Evolutionary conservation across 2,888 invertebrate genomes (phyloP).

Genomic region (Resseliella maxima): DNA sequence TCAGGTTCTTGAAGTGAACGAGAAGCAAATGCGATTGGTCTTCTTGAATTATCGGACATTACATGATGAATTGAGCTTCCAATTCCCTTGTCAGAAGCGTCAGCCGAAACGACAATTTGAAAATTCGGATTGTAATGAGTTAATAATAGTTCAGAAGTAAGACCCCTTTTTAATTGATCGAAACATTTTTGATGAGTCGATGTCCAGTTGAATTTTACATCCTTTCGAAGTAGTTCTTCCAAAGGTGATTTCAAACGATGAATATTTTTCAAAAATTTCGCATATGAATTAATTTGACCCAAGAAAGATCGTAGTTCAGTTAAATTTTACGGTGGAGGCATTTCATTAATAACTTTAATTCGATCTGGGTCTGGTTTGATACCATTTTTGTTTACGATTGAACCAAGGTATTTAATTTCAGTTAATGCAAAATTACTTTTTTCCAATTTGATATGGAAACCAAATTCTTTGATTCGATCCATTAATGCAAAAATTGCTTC

Average conservation of each 20-base stretch:
- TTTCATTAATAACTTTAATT: constrained; percentile 55
- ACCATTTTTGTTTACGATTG: constrained; percentile 56
- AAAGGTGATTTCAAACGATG: constrained; percentile 58
- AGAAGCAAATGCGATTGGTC: neutral
- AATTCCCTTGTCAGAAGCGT: neutral
- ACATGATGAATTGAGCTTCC: neutral
- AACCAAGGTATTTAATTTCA: constrained; percentile 57
- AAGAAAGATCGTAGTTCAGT: constrained; percentile 59
- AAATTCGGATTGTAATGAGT: too few species aligned
- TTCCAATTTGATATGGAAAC: too few species aligned
- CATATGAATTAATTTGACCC: constrained; percentile 60
- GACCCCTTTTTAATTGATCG: neutral
- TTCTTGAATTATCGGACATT: neutral
- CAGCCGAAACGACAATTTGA: neutral
- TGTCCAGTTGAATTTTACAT: constrained; percentile 61
- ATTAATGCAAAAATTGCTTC: neutral
- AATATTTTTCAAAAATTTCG: constrained; percentile 59
- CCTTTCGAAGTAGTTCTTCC: constrained; percentile 59
- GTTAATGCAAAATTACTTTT: too few species aligned
- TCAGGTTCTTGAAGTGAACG: too few species aligned
- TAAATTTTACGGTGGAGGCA: constrained; percentile 58
- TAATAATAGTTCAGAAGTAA: neutral
- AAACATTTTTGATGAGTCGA: neutral
- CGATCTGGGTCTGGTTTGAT: constrained; percentile 53
- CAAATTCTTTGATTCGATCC: too few species aligned